Evolutionary conservation across 2,113 vertebrate genomes (phyloP).

Genomic region (Psittacus erithacus): DNA sequence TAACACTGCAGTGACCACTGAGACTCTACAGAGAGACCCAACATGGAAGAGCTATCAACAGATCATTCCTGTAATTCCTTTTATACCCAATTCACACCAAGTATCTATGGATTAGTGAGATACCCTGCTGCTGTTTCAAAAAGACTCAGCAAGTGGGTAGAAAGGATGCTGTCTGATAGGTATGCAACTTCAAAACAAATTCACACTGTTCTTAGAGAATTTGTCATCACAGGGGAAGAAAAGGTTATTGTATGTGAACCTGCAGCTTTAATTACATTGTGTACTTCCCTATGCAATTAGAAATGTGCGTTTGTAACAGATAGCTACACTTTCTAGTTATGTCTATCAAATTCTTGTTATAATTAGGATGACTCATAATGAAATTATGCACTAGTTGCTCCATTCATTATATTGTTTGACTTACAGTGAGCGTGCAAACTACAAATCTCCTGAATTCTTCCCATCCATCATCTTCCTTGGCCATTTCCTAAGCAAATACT

Average conservation of each 20-base stretch:
- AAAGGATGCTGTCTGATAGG: neutral
- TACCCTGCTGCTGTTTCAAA: slow-evolving; percentile 1
- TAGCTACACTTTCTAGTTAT: slow-evolving; percentile 65
- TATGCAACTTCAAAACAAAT: slow-evolving; percentile 1
- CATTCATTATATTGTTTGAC: slow-evolving; percentile 60
- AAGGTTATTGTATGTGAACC: slow-evolving; percentile 13
- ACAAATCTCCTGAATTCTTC: slow-evolving; percentile 24
- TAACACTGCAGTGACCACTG: neutral
- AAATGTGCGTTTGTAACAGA: slow-evolving; percentile 64
- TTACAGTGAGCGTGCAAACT: slow-evolving; percentile 27
- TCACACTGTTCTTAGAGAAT: neutral
- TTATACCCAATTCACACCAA: neutral
- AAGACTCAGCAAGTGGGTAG: neutral
- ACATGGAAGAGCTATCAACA: accelerated
- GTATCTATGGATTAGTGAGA: neutral
- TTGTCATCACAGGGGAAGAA: slow-evolving; percentile 21
- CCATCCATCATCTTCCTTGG: neutral
- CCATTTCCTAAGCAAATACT: neutral
- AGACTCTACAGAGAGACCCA: neutral
- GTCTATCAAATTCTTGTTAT: slow-evolving; percentile 66
- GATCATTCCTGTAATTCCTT: neutral
- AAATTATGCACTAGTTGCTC: slow-evolving; percentile 59
- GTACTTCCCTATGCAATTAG: slow-evolving; percentile 52
- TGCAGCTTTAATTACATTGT: slow-evolving; percentile 47
- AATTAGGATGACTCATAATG: slow-evolving; percentile 74